These are phyloP conservation scores for Metopolophium dirhodum DNA, from an alignment of 1,140 invertebrate genomes.

Conservation along the genomic window DNA sequence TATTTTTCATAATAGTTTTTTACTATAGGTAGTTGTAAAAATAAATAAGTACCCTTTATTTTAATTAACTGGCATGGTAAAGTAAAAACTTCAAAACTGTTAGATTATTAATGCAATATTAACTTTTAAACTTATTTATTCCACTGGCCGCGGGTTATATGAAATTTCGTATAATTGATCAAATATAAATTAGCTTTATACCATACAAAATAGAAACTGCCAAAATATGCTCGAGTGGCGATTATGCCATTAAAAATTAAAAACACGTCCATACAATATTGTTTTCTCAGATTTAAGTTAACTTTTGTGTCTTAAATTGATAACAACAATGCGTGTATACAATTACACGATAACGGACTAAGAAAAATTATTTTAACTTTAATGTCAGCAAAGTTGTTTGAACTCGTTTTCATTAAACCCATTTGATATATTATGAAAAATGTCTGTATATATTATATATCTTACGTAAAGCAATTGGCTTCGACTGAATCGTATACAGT, in stretches of 20 bases:
- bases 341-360: background rate
- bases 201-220: background rate
- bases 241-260: background rate
- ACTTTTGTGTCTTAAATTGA: background rate
- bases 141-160: background rate
- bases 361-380: background rate
- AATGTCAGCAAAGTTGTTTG: background rate
- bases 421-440: background rate
- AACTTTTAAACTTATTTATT: background rate
- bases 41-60: background rate
- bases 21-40: background rate
- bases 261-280: background rate
- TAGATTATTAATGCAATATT: background rate
- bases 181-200: background rate
- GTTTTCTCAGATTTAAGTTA: background rate
- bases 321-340: background rate
- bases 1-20: conserved; percentile 58
- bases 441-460: background rate
- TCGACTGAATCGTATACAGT: background rate
- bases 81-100: background rate
- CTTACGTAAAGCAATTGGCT: background rate
- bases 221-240: background rate
- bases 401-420: background rate
- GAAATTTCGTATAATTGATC: background rate
- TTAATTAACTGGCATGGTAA: background rate